Base-by-base conservation (phyloP, 2,797 vertebrate species). In the Peromyscus attwateri region DNA sequence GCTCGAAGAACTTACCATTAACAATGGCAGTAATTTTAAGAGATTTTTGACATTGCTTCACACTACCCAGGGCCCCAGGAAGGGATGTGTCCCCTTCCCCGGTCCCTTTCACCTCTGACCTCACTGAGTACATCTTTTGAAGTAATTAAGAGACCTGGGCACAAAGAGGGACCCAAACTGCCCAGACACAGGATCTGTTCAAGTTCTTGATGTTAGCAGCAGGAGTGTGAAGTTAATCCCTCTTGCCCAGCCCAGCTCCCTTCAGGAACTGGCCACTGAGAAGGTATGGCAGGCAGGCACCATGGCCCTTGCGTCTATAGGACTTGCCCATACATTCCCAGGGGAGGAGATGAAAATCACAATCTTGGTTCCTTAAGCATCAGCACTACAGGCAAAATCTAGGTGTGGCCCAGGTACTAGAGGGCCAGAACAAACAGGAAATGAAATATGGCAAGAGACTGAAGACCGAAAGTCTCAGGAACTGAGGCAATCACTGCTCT, bases 371-470 rank as follows among this genome's bases (percentile, higher is more conserved):
- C 43, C 12, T 46, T 0, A 1, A 25, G 29, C 3, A 3, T 80
- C 57, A 52, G 16, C 49, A 55, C 43, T 79, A 13, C 66, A 60
- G 66, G 37, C 34, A 73, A 91, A 95, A n/a, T 46, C 62, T 68
- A 17, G 49, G 43, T 66, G 71, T 71, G 46, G 77, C 55, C 71
- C 89, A 62, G 55, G 68, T 1, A 0, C 21, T 37, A 43, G 64
- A 40, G 70, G 29, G 11, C 21, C 75, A 89, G 68, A 75, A 91
- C 68, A 91, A 87, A 73, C 37, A 79, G 85, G 64, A 87, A 89
- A 55, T 82, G 52, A 90, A 81, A 91, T 34, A 29, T 21, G n/a
- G 71, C 76, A 31, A 25, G 70, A 89, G 49, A 37, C n/a, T 2
- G 19, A 76, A 93, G 66, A 66, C 8, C 16, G 34, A 0, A 66